These are phyloP conservation scores for Eubasilissa splendida DNA, from an alignment of 2,888 invertebrate species.

Conservation along the genomic window DNA sequence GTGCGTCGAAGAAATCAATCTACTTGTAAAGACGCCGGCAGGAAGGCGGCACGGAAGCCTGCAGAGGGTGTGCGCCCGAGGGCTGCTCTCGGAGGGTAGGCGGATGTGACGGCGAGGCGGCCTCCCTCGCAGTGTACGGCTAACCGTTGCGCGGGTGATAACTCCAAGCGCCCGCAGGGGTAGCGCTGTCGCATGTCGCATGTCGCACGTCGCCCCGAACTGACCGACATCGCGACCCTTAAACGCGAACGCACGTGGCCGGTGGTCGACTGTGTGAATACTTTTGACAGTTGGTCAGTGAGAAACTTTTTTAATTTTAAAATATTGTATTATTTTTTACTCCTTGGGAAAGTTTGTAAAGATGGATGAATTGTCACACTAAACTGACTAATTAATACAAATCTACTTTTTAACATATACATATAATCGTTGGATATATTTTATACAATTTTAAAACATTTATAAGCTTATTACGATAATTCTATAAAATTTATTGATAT, in stretches of 20 bases:
- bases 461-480: no score
- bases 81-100: conserved; percentile 13
- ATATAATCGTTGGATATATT: no score
- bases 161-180: not conserved
- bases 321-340: no score
- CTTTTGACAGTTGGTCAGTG: not conserved
- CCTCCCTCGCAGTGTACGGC: conserved; percentile 11
- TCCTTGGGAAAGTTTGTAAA: no score
- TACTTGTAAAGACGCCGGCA: not conserved
- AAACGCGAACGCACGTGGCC: conserved; percentile 3
- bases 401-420: no score
- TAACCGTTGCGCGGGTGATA: conserved; percentile 33
- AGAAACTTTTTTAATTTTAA: not conserved
- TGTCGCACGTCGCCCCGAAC: not conserved
- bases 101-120: conserved; percentile 12
- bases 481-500: no score
- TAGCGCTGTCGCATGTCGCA: not conserved
- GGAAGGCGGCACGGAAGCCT: not conserved
- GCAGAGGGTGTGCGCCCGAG: not conserved
- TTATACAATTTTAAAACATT: no score
- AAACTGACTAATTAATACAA: no score
- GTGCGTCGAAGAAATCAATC: conserved; percentile 33
- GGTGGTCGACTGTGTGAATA: not conserved
- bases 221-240: not conserved
- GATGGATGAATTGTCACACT: no score